Evolutionary conservation across 2,113 vertebrate species (phyloP).

Genomic region (Macquaria ambigua): DNA sequence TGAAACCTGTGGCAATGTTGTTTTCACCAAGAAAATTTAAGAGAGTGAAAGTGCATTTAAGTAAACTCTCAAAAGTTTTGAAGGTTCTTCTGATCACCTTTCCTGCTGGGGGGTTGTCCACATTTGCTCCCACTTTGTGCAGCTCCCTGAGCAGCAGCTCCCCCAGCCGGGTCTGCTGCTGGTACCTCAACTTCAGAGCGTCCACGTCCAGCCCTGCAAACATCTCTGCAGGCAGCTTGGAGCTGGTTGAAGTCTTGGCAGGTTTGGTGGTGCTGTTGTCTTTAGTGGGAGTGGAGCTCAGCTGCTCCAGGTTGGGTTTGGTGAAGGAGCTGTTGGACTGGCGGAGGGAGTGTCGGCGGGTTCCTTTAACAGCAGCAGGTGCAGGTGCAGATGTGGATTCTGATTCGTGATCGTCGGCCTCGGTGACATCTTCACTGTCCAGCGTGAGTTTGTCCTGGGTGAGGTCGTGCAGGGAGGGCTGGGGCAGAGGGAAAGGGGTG

Average conservation of each 20-base stretch:
- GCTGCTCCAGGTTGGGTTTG: conserved; percentile 93
- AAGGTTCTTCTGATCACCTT: neutral
- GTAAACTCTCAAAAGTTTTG: no score
- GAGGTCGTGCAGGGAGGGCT: conserved; percentile 96
- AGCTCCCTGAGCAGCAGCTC: conserved; percentile 86
- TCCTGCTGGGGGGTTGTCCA: neutral
- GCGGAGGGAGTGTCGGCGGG: conserved; percentile 90
- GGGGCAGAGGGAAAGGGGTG: conserved; percentile 88
- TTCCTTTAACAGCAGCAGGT: conserved; percentile 39
- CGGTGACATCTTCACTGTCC: conserved; percentile 88
- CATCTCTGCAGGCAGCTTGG: conserved; percentile 81
- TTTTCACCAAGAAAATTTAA: no score
- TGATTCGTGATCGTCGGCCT: conserved; percentile 87
- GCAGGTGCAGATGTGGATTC: conserved; percentile 70
- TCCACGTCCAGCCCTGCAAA: conserved; percentile 91
- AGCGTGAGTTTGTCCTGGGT: conserved; percentile 96
- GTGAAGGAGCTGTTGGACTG: conserved; percentile 91
- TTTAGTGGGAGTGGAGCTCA: conserved; percentile 80
- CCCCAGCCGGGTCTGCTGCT: conserved; percentile 86
- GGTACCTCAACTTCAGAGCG: conserved; percentile 87
- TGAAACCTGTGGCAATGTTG: no score
- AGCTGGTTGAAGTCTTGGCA: conserved; percentile 75
- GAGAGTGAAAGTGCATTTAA: no score
- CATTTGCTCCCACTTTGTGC: neutral
- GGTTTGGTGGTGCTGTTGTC: conserved; percentile 79